Evolutionary conservation across 1,140 invertebrate genomes (phyloP), one percentile per base, ranked within the genome.

Genomic region (Chymomyza costata): DNA sequence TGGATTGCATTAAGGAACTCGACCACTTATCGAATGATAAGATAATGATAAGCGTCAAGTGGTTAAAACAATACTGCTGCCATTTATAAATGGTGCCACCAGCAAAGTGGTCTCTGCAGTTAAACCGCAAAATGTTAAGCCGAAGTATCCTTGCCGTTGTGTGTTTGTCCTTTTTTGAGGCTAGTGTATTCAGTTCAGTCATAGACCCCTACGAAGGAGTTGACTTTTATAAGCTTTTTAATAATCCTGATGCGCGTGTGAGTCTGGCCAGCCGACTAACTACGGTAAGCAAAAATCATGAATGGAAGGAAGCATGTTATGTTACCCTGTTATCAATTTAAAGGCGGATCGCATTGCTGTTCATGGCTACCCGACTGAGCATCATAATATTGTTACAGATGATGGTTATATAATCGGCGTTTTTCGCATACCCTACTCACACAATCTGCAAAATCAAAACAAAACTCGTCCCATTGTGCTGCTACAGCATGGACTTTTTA

Each of bases 401-500:
- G 88, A 89, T 83, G 87, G 86, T 13, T 89, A 89, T 52, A 82
- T 87, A 3, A 60, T 89, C 10, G 78, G 59, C 13, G 38, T 88
- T 16, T 86, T 87, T 45, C 68, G 87, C 3, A 87, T 88, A 19
- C 80, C 85, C 7, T 51, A 58, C 34, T 50, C 47, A 1, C 32
- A 41, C 19, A 51, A 49, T n/a, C 13, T 44, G 11, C 30, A 51
- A 25, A 45, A 39, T 17, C 14, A 19, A 11, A 8, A 39, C 16
- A n/a, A 7, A n/a, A 7, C 15, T 5, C 46, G 46, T 32, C 41
- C 50, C 13, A 44, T 45, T 6, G 85, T 73, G 8, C 87, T 86
- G 55, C 63, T 89, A 1, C 68, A 92, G 43, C 93, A 94, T 78
- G 93, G 93, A 2, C 69, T 94, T 7, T 61, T 93, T 0, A 89